phyloP scores from a whole-genome alignment of 2,797 vertebrate genomes.

The Chelidonichthys spinosus region DNA sequence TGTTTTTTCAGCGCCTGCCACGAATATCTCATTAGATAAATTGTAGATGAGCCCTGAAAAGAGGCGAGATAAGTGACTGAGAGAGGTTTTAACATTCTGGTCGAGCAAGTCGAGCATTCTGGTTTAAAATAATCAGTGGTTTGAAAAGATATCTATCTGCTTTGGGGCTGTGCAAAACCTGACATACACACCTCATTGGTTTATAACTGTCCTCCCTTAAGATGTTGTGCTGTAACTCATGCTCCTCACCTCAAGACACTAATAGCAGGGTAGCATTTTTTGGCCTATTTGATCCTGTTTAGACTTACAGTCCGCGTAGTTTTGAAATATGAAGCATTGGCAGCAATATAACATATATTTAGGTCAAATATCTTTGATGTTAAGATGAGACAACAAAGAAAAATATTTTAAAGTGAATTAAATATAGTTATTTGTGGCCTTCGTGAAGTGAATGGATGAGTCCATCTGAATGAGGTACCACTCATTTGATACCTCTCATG shows the following conservation, averaged over 20 bases:
- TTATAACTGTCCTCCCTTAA: constrained; percentile 17
- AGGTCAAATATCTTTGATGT: constrained; percentile 25
- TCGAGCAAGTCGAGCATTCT: constrained; percentile 59
- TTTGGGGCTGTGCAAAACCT: constrained; percentile 41
- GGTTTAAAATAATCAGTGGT: constrained; percentile 44
- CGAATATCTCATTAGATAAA: constrained; percentile 81
- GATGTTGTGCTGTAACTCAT: background rate
- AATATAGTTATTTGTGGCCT: background rate
- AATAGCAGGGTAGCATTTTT: background rate
- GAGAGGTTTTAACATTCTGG: constrained; percentile 64
- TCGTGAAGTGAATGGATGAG: background rate
- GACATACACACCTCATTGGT: constrained; percentile 34
- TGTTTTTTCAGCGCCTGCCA: constrained; percentile 60
- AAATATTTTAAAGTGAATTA: constrained; percentile 11
- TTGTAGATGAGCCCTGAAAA: constrained; percentile 62
- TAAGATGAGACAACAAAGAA: constrained; percentile 14
- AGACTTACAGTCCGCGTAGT: background rate
- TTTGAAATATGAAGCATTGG: constrained; percentile 1
- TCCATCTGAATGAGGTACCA: background rate
- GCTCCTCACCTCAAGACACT: background rate
- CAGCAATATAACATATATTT: constrained; percentile 8
- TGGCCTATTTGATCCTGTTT: background rate
- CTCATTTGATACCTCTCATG: background rate
- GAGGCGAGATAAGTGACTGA: constrained; percentile 62
- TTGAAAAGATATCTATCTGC: constrained; percentile 52